Conservation (phyloP, 2,797 vertebrate genomes). For the Champsocephalus gunnari region DNA sequence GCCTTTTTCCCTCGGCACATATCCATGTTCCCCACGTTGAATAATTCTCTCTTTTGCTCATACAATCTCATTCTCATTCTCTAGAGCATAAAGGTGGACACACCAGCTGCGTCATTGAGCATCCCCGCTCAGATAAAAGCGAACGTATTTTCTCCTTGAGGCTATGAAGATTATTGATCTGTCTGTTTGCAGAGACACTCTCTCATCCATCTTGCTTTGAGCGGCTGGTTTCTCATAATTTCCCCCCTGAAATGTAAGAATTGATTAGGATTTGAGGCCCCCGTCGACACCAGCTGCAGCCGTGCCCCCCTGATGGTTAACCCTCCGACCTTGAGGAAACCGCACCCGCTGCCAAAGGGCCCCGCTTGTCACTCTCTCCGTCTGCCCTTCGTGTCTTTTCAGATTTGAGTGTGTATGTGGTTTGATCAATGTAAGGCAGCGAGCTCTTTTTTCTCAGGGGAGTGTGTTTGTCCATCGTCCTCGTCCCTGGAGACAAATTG, state of each 20-base stretch:
- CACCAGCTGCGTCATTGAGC: slow-evolving; percentile 44
- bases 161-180: slow-evolving; percentile 85
- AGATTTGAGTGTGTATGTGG: slow-evolving; percentile 35
- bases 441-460: slow-evolving; percentile 41
- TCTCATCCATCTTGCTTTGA: slow-evolving; percentile 83
- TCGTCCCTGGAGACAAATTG: slow-evolving; percentile 54
- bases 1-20: not conserved
- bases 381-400: slow-evolving; percentile 12
- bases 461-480: slow-evolving; percentile 28
- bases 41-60: not conserved
- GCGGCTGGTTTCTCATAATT: slow-evolving; percentile 78
- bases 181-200: slow-evolving; percentile 74
- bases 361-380: not conserved
- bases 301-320: slow-evolving; percentile 60
- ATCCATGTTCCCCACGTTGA: not conserved
- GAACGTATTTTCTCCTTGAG: slow-evolving; percentile 73
- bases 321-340: slow-evolving; percentile 73
- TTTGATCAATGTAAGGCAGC: slow-evolving; percentile 69
- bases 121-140: slow-evolving; percentile 66
- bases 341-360: slow-evolving; percentile 33
- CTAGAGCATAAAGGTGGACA: slow-evolving; percentile 34
- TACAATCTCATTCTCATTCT: slow-evolving; percentile 26
- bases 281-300: slow-evolving; percentile 70
- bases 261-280: slow-evolving; percentile 80
- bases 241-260: slow-evolving; percentile 80